Conservation (phyloP, 1,140 invertebrate genomes). For the Drosophila lowei region DNA sequence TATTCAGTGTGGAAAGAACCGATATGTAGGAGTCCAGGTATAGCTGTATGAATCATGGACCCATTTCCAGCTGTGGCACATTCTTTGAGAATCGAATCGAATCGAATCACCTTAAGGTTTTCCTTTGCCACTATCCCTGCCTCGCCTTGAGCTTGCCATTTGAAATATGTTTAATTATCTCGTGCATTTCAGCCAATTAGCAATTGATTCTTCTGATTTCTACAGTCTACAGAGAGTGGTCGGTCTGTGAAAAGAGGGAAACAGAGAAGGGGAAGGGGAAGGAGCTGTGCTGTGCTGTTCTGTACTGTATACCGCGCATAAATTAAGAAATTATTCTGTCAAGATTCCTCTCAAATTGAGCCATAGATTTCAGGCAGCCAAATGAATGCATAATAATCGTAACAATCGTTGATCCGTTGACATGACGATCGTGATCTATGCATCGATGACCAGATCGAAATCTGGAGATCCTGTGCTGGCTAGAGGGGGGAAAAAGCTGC, state of each 20-base stretch:
- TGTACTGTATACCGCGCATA: constrained; percentile 50
- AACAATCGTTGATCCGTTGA: constrained; percentile 41
- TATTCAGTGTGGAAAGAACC: background rate
- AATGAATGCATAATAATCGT: constrained; percentile 54
- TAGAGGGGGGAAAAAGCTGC: constrained; percentile 37
- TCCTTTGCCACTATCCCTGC: too few relatives aligned
- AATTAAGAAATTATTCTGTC: constrained; percentile 78
- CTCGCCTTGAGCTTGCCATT: constrained; percentile 4
- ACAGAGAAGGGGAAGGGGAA: background rate
- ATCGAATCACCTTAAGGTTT: too few relatives aligned
- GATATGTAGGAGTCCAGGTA: background rate
- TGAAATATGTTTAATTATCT: constrained; percentile 41
- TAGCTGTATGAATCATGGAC: background rate
- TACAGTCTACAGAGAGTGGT: background rate
- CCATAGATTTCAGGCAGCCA: constrained; percentile 33
- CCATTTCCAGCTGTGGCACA: constrained; percentile 1
- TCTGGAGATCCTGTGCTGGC: constrained; percentile 17
- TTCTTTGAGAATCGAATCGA: too few relatives aligned
- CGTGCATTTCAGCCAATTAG: constrained; percentile 46
- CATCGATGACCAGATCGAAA: constrained; percentile 52
- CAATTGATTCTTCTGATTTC: constrained; percentile 44
- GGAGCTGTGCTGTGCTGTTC: too few relatives aligned
- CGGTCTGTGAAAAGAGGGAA: too few relatives aligned
- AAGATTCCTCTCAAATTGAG: constrained; percentile 59
- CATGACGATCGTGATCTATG: constrained; percentile 56